phyloP scores from a whole-genome alignment of 92 coral and sea anemone species.

The Meandrina meandrites region DNA sequence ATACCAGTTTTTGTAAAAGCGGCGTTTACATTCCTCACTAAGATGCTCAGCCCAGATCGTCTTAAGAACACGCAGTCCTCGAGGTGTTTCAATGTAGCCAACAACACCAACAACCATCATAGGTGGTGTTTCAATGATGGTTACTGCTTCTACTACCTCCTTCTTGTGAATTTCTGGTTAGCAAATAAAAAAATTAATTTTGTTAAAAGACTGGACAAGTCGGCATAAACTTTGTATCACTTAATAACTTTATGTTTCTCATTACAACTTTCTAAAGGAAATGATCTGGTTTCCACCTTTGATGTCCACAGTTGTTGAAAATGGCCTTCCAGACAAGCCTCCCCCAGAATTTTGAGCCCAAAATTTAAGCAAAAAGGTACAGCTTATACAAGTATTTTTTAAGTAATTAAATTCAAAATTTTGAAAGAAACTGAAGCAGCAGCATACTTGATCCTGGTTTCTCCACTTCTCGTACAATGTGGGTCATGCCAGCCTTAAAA shows the following conservation, averaged over 20 bases:
- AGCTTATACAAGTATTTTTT: too few relatives aligned
- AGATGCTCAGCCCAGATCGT: conserved; percentile 99
- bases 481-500: conserved; percentile 99
- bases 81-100: conserved; percentile 98
- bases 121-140: conserved; percentile 98
- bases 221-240: too few relatives aligned
- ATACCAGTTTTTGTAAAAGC: conserved; percentile 99
- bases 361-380: too few relatives aligned
- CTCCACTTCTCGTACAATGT: conserved; percentile 95
- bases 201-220: background rate
- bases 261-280: too few relatives aligned
- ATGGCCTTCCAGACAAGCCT: too few relatives aligned
- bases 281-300: too few relatives aligned
- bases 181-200: background rate
- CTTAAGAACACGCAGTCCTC: conserved; percentile 92
- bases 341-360: too few relatives aligned
- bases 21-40: conserved; percentile 97
- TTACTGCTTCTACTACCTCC: conserved; percentile 98
- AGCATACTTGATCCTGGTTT: conserved; percentile 98
- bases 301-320: too few relatives aligned
- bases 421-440: too few relatives aligned
- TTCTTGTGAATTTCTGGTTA: conserved; percentile 93
- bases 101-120: conserved; percentile 99
- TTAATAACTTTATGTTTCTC: too few relatives aligned
- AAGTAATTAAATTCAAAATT: too few relatives aligned